Evolutionary conservation across 2,888 invertebrate genomes (phyloP), one percentile per base, ranked within the genome.

Genomic region (Plebejus anna): DNA sequence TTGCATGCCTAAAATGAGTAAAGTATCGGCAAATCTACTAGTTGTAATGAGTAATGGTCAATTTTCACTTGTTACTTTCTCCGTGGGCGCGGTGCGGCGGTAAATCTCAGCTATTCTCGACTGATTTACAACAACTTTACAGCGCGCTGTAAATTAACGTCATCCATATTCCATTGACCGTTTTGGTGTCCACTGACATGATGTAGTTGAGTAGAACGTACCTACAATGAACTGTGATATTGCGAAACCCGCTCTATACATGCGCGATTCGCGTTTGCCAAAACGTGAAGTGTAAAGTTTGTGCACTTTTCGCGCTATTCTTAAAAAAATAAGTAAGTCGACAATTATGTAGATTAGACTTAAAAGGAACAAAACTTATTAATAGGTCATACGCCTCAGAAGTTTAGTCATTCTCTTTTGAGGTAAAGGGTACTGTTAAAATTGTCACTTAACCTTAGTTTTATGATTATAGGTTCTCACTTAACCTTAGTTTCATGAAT

Each of bases 51-150:
- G 66, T 78, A 79, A 79, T 79, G 75, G 76, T 76, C 77, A 75
- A 77, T 80, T 78, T 79, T 78, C 78, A 80, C 78, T 79, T 78
- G 79, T 78, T 78, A 66, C 66, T 66, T 75, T 75, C 73, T 47
- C 61, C 51, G 76, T 66, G 66, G 66, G 66, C 66, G 66, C 36
- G 66, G 66, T 32, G 61, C 55, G 75, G 75, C 75, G 77, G 70
- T 78, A 78, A 79, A 79, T 78, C 77, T 66, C 11, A 66, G 13
- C 76, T 79, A 78, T 79, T 78, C 76, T 28, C 76, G 38, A 78
- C 73, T 75, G 61, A 70, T 77, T 77, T 78, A 78, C 75, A 77
- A 66, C 66, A 32, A 32, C 66, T 32, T 36, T 66, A 16, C 36
- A 36, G 66, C 66, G 28, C 28, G 66, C 32, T 66, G 66, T 66